phyloP scores from a whole-genome alignment of 2,113 vertebrate species.

The Bubalus kerabau region DNA sequence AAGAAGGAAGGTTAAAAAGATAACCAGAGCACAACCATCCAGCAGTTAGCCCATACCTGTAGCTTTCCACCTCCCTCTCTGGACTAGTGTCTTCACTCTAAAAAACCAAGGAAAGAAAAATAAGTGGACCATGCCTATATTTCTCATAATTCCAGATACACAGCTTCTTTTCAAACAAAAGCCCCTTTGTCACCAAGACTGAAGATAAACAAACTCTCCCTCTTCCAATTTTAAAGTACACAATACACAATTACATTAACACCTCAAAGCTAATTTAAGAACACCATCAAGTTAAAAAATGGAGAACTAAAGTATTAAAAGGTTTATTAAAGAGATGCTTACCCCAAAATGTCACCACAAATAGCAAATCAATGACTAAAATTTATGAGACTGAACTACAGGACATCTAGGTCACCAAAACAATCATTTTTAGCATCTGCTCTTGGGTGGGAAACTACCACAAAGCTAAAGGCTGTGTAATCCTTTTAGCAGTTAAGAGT shows the following conservation, averaged over 20 bases:
- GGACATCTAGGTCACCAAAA: neutral
- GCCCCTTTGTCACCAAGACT: neutral
- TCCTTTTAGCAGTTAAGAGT: conserved; percentile 15
- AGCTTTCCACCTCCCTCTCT: conserved; percentile 60
- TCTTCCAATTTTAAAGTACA: neutral
- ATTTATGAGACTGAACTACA: neutral
- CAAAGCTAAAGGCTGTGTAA: neutral
- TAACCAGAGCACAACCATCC: conserved; percentile 33
- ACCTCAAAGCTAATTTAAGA: conserved; percentile 23
- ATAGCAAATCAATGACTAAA: neutral
- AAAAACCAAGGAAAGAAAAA: conserved; percentile 64
- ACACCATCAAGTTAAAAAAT: neutral
- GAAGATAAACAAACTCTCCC: neutral
- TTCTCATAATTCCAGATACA: neutral
- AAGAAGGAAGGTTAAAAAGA: conserved; percentile 45
- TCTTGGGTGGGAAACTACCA: neutral
- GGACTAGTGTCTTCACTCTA: conserved; percentile 76
- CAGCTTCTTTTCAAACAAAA: conserved; percentile 38
- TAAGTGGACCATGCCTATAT: conserved; percentile 22
- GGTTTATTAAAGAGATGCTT: neutral
- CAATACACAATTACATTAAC: neutral
- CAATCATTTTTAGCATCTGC: neutral
- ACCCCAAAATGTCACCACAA: neutral
- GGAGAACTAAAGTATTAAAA: neutral
- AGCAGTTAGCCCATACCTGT: conserved; percentile 71